Percentiles rank a stretch among this genome's conserved stretches.
Evolutionary conservation across 2,888 invertebrate species (phyloP).

Genomic region (Ceratothoa steindachneri): DNA sequence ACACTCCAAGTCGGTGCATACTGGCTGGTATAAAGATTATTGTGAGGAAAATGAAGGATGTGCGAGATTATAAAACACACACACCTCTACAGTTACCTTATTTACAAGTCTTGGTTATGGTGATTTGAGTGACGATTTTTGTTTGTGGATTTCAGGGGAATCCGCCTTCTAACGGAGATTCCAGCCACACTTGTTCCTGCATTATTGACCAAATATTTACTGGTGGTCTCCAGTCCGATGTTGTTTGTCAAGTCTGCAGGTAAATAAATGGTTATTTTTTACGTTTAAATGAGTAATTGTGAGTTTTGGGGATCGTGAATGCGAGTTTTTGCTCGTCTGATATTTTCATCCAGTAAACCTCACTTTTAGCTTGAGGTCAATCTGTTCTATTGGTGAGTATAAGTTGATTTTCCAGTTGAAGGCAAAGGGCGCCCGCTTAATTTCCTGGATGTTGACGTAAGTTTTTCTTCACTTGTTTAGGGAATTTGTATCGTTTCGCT

Average conservation of each 20-base stretch:
- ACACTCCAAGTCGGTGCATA: no score
- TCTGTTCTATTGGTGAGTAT: not conserved
- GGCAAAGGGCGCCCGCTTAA: no score
- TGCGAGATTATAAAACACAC: no score
- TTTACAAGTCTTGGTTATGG: no score
- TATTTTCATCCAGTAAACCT: not conserved
- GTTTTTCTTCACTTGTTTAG: no score
- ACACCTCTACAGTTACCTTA: no score
- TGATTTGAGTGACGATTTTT: no score
- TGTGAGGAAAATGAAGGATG: no score
- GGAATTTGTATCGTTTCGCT: no score
- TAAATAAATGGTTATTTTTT: slow-evolving; percentile 56
- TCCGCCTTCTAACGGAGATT: slow-evolving; percentile 46
- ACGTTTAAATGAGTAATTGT: not conserved
- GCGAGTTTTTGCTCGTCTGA: not conserved
- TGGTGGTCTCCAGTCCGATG: slow-evolving; percentile 91
- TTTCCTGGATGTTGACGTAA: no score
- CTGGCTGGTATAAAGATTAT: no score
- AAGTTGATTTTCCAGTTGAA: not conserved
- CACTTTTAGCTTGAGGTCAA: not conserved
- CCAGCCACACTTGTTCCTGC: slow-evolving; percentile 69
- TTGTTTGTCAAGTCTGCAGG: slow-evolving; percentile 91
- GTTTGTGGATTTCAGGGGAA: slow-evolving; percentile 45
- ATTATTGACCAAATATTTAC: slow-evolving; percentile 97
- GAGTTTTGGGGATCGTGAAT: not conserved